These are phyloP conservation scores for Myiopsitta monachus DNA, from an alignment of 2,113 vertebrate species.

Conservation along the genomic window DNA sequence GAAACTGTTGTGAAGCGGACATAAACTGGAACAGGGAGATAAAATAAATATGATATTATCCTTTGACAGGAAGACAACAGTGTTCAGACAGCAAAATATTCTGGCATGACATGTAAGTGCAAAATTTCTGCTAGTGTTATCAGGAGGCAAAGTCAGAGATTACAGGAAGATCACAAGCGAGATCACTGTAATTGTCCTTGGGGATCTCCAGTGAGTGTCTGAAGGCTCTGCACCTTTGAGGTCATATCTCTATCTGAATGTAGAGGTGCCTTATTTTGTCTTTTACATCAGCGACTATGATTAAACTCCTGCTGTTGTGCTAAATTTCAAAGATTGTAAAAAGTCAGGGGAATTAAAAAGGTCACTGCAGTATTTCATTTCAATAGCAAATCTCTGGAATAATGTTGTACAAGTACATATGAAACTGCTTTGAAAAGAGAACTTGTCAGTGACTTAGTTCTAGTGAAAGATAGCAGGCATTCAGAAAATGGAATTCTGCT, in stretches of 20 bases:
- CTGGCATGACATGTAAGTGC: background rate
- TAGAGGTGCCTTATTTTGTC: constrained; percentile 78
- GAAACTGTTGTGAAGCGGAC: background rate
- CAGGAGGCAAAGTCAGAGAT: background rate
- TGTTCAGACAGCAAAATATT: background rate
- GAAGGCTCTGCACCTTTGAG: constrained; percentile 59
- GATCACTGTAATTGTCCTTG: background rate
- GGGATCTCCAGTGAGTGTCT: constrained; percentile 8
- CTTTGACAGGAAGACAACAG: constrained; percentile 9
- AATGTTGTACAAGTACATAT: constrained; percentile 58
- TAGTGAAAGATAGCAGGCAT: background rate
- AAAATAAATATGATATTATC: background rate
- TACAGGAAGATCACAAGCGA: background rate
- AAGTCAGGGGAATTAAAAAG: constrained; percentile 79
- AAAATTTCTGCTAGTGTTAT: background rate
- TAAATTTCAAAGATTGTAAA: constrained; percentile 80
- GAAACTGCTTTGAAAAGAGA: constrained; percentile 57
- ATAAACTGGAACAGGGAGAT: background rate
- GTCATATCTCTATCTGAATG: constrained; percentile 64
- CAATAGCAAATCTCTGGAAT: constrained; percentile 70
- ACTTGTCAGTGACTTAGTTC: constrained; percentile 25
- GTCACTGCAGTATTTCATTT: constrained; percentile 77
- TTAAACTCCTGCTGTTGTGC: constrained; percentile 78
- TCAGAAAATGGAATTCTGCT: background rate
- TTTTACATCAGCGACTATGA: constrained; percentile 74